Base-by-base conservation (phyloP, 2,888 invertebrate species). In the Chalcis sispes region DNA sequence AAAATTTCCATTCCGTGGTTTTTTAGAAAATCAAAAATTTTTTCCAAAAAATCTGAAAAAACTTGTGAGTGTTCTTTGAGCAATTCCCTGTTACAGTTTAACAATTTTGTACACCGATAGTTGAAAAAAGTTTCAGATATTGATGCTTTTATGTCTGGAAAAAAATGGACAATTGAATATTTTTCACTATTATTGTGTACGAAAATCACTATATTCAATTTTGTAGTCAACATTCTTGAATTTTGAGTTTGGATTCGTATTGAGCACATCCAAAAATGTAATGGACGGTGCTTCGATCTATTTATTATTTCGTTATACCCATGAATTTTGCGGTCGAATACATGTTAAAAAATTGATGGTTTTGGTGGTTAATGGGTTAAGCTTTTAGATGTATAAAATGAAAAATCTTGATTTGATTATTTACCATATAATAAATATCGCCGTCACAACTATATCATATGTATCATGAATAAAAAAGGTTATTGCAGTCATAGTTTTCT, bases 321-420 rank as follows among this genome's bases (percentile, higher is more conserved):
- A 52, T 52, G 52, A 52, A 52, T 52, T 52, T 52, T 52, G 23
- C 13, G 52, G 20, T 52, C 52, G 20, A 52, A 52, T 8, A 52
- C 23, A 52, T 18, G 52, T 23, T 13, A 3, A 52, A 23, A 52
- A 52, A 52, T 20, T 52, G 52, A 18, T 3, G 52, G 10, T 4
- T 52, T 52, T 52, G 52, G 52, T 52, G 20, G 52, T 52, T 52
- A 52, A 52, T 23, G 52, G 52, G 52, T 23, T 52, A 52, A 46
- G 46, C n/a, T n/a, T n/a, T n/a, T n/a, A n/a, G n/a, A n/a, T n/a
- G n/a, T n/a, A n/a, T n/a, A n/a, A n/a, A n/a, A n/a, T n/a, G n/a
- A n/a, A n/a, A n/a, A n/a, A n/a, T n/a, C n/a, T n/a, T n/a, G n/a
- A n/a, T n/a, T n/a, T n/a, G n/a, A n/a, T n/a, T n/a, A n/a, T n/a